Percentiles rank a stretch among this genome's conserved stretches.
These are phyloP conservation scores for Garra rufa DNA, from an alignment of 2,113 vertebrate genomes.

Conservation along the genomic window DNA sequence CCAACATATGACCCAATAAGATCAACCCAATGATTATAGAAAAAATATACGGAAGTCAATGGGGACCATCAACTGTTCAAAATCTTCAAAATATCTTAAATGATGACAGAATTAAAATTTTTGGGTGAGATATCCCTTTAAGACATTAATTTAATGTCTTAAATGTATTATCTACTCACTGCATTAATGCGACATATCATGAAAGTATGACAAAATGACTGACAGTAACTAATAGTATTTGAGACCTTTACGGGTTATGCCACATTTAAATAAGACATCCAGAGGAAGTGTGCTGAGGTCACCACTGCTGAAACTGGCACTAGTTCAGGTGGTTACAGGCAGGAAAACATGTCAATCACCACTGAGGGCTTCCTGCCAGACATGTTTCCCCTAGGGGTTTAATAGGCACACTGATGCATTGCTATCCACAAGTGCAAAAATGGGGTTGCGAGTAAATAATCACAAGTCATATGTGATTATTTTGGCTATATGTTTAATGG, in stretches of 20 bases:
- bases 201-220: conserved; percentile 18
- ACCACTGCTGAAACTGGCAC: conserved; percentile 33
- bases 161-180: background rate
- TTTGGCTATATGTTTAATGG: conserved; percentile 34
- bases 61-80: too few relatives aligned
- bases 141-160: background rate
- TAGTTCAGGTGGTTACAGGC: conserved; percentile 25
- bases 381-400: background rate
- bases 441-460: conserved; percentile 7
- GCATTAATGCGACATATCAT: background rate
- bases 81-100: too few relatives aligned
- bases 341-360: conserved; percentile 54
- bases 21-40: too few relatives aligned
- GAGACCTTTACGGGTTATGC: conserved; percentile 3
- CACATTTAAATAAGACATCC: conserved; percentile 24
- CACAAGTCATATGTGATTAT: conserved; percentile 47
- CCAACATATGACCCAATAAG: too few relatives aligned
- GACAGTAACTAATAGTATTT: conserved; percentile 23
- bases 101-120: background rate
- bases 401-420: background rate
- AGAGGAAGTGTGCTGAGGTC: conserved; percentile 47
- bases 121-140: background rate
- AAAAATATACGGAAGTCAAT: too few relatives aligned
- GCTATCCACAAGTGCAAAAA: conserved; percentile 9
- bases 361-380: background rate